These are phyloP conservation scores for Eubasilissa splendida DNA, from an alignment of 2,888 invertebrate species.

Conservation along the genomic window DNA sequence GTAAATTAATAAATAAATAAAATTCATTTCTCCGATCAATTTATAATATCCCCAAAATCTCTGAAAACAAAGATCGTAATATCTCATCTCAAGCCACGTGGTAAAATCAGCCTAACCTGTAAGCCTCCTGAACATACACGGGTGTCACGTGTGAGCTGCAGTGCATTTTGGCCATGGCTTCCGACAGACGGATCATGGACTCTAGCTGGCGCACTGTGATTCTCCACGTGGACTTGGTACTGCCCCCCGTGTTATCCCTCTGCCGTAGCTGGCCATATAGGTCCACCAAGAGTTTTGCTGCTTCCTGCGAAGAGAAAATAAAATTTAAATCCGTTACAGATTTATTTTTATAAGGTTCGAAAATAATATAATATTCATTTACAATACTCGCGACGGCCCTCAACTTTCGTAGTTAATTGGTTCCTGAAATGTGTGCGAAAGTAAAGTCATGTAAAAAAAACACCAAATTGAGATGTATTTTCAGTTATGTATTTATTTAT, in stretches of 20 bases:
- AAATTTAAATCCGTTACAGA: background rate
- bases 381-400: background rate
- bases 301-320: conserved; percentile 72
- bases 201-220: conserved; percentile 98
- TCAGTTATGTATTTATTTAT: too few species aligned
- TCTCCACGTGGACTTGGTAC: conserved; percentile 87
- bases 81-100: too few species aligned
- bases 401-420: too few species aligned
- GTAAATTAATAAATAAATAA: too few species aligned
- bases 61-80: too few species aligned
- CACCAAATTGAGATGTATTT: too few species aligned
- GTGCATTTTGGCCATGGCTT: conserved; percentile 97
- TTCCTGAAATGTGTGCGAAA: too few species aligned
- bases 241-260: conserved; percentile 81
- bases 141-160: conserved; percentile 91
- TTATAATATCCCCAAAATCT: too few species aligned
- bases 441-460: too few species aligned
- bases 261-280: conserved; percentile 91
- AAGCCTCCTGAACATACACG: conserved; percentile 94
- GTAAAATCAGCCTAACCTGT: conserved; percentile 63
- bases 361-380: background rate
- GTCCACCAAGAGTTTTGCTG: conserved; percentile 87
- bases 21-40: too few species aligned
- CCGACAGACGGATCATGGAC: conserved; percentile 95
- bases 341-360: background rate